Percentiles rank a stretch among this genome's conserved stretches.
These are phyloP conservation scores for Larimichthys crocea DNA, from an alignment of 2,113 vertebrate species.

Conservation along the genomic window DNA sequence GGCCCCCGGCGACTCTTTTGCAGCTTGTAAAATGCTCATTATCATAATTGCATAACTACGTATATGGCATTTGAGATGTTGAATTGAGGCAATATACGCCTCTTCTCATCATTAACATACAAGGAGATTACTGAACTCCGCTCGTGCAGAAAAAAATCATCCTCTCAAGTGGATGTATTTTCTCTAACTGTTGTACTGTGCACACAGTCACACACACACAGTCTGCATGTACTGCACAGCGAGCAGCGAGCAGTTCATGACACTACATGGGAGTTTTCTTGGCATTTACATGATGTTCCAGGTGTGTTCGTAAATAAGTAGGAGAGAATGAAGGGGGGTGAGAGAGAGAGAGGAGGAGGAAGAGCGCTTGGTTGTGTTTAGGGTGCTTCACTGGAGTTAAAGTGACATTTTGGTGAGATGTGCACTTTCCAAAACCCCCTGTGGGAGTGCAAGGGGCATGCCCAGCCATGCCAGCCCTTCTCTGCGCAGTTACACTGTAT, in stretches of 20 bases:
- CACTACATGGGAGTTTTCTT: background rate
- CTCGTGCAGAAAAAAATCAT: constrained; percentile 25
- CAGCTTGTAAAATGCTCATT: constrained; percentile 67
- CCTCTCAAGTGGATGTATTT: constrained; percentile 39
- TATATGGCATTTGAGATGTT: constrained; percentile 45
- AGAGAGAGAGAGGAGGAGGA: constrained; percentile 16
- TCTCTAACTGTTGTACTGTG: constrained; percentile 1
- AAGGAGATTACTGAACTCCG: constrained; percentile 40
- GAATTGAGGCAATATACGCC: constrained; percentile 50
- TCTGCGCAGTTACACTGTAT: constrained; percentile 46
- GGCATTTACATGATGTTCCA: constrained; percentile 22
- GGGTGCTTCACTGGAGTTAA: constrained; percentile 51
- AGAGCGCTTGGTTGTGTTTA: constrained; percentile 53
- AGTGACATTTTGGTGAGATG: constrained; percentile 79
- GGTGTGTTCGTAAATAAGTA: constrained; percentile 16
- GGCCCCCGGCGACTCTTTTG: constrained; percentile 53
- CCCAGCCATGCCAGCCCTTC: constrained; percentile 60
- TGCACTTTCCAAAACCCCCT: constrained; percentile 75
- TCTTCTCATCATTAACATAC: constrained; percentile 51
- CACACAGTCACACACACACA: background rate
- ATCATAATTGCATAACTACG: constrained; percentile 67
- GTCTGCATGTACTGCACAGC: background rate
- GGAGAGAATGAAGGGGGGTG: background rate
- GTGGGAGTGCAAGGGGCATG: constrained; percentile 68
- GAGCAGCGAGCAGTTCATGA: background rate